Conservation (phyloP, 2,113 vertebrate species). For the Catagonus wagneri region DNA sequence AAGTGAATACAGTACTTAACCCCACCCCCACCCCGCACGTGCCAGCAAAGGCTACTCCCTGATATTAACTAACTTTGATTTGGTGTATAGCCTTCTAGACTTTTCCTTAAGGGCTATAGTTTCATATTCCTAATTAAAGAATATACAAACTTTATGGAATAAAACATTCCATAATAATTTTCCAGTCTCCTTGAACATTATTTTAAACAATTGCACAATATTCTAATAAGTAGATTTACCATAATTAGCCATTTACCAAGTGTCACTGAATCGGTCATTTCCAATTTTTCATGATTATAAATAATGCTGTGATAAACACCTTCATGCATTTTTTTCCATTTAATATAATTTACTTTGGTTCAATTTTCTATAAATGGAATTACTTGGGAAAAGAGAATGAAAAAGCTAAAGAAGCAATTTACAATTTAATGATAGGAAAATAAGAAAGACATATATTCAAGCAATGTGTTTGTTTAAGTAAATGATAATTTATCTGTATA, state of each 20-base stretch:
- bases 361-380: conserved; percentile 59
- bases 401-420: conserved; percentile 64
- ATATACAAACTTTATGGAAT: not conserved
- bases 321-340: conserved; percentile 23
- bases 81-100: not conserved
- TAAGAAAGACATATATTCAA: conserved; percentile 59
- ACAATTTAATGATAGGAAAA: conserved; percentile 71
- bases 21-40: not conserved
- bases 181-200: conserved; percentile 28
- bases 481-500: conserved; percentile 55
- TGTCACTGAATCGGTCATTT: conserved; percentile 34
- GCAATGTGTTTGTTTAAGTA: conserved; percentile 51
- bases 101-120: not conserved
- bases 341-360: conserved; percentile 63
- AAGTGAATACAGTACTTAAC: not conserved
- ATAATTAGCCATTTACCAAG: conserved; percentile 27
- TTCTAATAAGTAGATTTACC: not conserved
- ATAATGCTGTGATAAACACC: conserved; percentile 58
- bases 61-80: not conserved
- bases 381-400: conserved; percentile 42
- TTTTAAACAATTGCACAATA: conserved; percentile 49
- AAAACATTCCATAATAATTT: conserved; percentile 42
- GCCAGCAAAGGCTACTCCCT: not conserved
- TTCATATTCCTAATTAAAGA: not conserved
- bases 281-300: conserved; percentile 61